These are phyloP conservation scores for Actinia equina DNA, from an alignment of 64 coral and sea anemone species.

Conservation along the genomic window DNA sequence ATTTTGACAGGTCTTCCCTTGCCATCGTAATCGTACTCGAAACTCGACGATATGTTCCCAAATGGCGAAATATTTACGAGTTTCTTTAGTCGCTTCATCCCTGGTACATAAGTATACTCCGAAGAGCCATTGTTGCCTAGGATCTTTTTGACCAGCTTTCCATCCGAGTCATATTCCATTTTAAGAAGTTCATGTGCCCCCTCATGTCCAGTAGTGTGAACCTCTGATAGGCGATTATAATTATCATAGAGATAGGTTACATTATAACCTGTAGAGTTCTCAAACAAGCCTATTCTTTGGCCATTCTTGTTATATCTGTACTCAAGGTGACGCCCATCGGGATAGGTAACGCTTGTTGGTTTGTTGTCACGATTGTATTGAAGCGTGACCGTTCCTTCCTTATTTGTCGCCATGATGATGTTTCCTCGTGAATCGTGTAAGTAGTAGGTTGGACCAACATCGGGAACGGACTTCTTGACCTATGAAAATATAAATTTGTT, in stretches of 20 bases:
- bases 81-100: constrained; percentile 32
- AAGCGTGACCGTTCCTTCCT: constrained; percentile 35
- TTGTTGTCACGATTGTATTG: constrained; percentile 46
- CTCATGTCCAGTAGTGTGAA: constrained; percentile 5
- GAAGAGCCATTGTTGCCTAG: constrained; percentile 63
- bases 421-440: constrained; percentile 54
- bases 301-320: constrained; percentile 55
- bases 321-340: constrained; percentile 33
- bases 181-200: constrained; percentile 26
- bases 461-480: constrained; percentile 46
- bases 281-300: constrained; percentile 52
- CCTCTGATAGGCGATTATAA: constrained; percentile 25
- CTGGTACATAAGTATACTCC: constrained; percentile 23
- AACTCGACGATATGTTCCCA: constrained; percentile 35
- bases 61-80: constrained; percentile 42
- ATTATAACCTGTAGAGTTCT: constrained; percentile 40
- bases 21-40: constrained; percentile 69
- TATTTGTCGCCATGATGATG: constrained; percentile 68
- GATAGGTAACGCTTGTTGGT: constrained; percentile 48
- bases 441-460: constrained; percentile 60
- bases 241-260: constrained; percentile 52
- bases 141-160: constrained; percentile 31
- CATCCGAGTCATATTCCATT: constrained; percentile 51
- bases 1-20: constrained; percentile 67
- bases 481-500: neutral